Percentiles rank a stretch among this genome's conserved stretches.
These are phyloP conservation scores for Eulemur macaco DNA, from an alignment of 2,113 vertebrate species.

Conservation along the genomic window DNA sequence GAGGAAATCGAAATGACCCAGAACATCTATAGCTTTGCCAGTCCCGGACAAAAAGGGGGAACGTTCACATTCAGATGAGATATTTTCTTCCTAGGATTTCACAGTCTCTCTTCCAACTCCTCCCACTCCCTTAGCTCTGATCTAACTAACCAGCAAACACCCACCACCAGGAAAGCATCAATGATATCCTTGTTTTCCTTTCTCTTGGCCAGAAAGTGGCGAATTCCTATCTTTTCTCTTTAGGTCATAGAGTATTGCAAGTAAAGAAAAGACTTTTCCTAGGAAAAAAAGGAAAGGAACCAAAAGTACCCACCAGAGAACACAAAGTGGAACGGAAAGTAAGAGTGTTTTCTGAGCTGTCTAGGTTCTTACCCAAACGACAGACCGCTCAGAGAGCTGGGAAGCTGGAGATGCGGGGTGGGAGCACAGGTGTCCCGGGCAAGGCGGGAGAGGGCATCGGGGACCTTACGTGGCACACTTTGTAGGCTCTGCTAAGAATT, in stretches of 20 bases:
- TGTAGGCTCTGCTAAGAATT: not conserved
- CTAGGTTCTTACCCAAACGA: not conserved
- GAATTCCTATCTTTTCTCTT: not conserved
- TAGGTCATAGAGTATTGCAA: not conserved
- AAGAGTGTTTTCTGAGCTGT: not conserved
- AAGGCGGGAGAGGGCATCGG: not conserved
- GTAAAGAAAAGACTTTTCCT: not conserved
- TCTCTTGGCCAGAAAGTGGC: not conserved
- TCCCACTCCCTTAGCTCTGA: not conserved
- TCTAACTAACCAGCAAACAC: not conserved
- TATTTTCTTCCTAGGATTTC: not conserved
- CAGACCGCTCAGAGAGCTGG: not conserved
- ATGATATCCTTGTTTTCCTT: not conserved
- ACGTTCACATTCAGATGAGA: not conserved
- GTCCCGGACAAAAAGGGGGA: not conserved
- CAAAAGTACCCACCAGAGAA: not conserved
- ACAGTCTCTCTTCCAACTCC: not conserved
- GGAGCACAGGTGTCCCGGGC: too few relatives aligned
- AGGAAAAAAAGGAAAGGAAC: not conserved
- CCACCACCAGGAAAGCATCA: fast-evolving
- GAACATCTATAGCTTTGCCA: not conserved
- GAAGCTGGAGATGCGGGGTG: not conserved
- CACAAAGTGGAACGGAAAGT: not conserved
- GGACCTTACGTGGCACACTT: not conserved
- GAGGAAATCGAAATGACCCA: not conserved